Conservation (phyloP, 2,888 invertebrate species). For the Petrolisthes manimaculis region DNA sequence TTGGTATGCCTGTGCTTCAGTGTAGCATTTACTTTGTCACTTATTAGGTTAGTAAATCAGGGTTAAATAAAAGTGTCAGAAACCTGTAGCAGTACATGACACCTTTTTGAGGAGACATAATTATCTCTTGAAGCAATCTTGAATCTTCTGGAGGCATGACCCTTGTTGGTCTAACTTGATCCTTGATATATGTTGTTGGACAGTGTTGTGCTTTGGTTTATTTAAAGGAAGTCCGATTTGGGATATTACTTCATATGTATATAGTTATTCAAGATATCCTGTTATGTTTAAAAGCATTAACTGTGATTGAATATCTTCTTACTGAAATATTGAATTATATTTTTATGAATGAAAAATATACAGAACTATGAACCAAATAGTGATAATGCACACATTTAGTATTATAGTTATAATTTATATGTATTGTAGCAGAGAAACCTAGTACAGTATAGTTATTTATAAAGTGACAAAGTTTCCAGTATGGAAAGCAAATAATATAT, state of each 20-base stretch:
- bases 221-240: not conserved
- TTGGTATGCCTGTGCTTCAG: no score
- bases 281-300: constrained; percentile 21
- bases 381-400: not conserved
- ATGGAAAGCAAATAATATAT: no score
- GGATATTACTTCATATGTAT: not conserved
- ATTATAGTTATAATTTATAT: not conserved
- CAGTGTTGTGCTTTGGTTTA: not conserved
- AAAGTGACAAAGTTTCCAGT: no score
- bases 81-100: not conserved
- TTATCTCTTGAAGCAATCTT: not conserved
- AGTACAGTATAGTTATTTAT: no score
- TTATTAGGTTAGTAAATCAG: not conserved
- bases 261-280: not conserved
- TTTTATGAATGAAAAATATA: constrained; percentile 11
- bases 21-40: not conserved
- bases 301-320: constrained; percentile 11
- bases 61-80: not conserved
- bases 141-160: no score
- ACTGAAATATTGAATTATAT: constrained; percentile 25
- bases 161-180: not conserved
- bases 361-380: constrained; percentile 2
- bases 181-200: not conserved
- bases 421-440: not conserved
- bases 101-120: not conserved